phyloP scores from a whole-genome alignment of 2,888 invertebrate genomes.

The Drosophila nigricruria region DNA sequence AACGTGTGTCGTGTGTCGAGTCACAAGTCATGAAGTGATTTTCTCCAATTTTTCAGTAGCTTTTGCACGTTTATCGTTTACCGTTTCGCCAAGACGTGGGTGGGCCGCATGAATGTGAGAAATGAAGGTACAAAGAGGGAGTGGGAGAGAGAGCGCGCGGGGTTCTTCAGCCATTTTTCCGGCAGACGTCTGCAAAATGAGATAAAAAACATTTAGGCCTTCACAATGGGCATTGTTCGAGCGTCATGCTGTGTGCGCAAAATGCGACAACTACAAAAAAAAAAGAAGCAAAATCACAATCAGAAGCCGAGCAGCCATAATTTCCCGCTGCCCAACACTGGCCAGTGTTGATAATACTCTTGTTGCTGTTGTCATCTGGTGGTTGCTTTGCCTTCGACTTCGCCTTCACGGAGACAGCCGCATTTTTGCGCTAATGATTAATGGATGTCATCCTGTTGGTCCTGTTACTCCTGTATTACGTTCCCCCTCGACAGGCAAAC shows the following conservation, averaged over 20 bases:
- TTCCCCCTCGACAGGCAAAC: background rate
- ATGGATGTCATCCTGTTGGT: constrained; percentile 64
- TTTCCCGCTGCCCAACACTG: constrained; percentile 27
- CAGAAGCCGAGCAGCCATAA: constrained; percentile 59
- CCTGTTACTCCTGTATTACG: constrained; percentile 6
- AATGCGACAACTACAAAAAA: constrained; percentile 18
- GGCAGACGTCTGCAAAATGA: constrained; percentile 72
- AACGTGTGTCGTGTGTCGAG: constrained; percentile 12
- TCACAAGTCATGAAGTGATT: constrained; percentile 68
- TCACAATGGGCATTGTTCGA: constrained; percentile 68
- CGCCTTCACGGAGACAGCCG: constrained; percentile 31
- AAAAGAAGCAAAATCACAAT: constrained; percentile 47
- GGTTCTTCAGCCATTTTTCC: constrained; percentile 18
- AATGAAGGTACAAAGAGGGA: background rate
- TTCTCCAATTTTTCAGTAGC: constrained; percentile 70
- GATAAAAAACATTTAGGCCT: constrained; percentile 72
- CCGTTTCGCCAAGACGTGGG: constrained; percentile 10
- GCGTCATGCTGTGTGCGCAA: constrained; percentile 40
- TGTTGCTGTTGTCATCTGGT: constrained; percentile 37
- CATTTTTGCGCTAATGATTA: constrained; percentile 77
- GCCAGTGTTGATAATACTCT: constrained; percentile 12
- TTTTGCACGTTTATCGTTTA: constrained; percentile 36
- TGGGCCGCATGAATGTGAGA: background rate
- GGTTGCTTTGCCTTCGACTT: constrained; percentile 42
- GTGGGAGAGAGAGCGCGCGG: background rate